Conservation (phyloP, 2,113 vertebrate species). For the Cyanoramphus novaezelandiae region DNA sequence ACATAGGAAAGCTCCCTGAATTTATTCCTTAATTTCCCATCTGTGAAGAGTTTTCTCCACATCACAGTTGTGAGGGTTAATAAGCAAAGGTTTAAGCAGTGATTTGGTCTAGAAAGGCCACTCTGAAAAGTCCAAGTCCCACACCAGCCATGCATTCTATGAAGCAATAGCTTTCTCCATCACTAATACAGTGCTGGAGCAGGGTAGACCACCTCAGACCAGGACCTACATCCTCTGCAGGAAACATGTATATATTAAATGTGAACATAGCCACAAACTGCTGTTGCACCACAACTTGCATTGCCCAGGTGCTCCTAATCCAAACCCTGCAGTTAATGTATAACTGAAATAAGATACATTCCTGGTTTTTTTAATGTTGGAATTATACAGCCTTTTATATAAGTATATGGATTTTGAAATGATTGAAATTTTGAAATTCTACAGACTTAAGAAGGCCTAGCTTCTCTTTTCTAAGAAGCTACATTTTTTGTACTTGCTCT, state of each 20-base stretch:
- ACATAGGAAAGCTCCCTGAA: neutral
- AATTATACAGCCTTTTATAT: neutral
- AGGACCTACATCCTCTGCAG: neutral
- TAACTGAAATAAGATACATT: neutral
- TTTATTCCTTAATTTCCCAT: neutral
- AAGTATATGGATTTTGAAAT: neutral
- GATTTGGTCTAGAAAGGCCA: neutral
- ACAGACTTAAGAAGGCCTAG: neutral
- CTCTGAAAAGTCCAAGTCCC: neutral
- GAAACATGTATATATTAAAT: neutral
- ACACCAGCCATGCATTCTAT: neutral
- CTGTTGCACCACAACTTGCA: neutral
- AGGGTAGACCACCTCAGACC: neutral
- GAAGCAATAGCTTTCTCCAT: neutral
- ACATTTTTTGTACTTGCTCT: slow-evolving; percentile 26
- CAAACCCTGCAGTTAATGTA: neutral
- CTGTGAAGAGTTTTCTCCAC: neutral
- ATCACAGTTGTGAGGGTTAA: neutral
- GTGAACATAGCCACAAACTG: neutral
- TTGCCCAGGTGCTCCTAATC: neutral
- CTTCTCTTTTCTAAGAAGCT: neutral
- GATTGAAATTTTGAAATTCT: neutral
- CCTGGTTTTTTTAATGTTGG: neutral
- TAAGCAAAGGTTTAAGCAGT: neutral
- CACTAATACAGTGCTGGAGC: neutral